Evolutionary conservation across 2,888 invertebrate species (phyloP), one percentile per base, ranked within the genome.

Genomic region (Drosophila prostipennis): DNA sequence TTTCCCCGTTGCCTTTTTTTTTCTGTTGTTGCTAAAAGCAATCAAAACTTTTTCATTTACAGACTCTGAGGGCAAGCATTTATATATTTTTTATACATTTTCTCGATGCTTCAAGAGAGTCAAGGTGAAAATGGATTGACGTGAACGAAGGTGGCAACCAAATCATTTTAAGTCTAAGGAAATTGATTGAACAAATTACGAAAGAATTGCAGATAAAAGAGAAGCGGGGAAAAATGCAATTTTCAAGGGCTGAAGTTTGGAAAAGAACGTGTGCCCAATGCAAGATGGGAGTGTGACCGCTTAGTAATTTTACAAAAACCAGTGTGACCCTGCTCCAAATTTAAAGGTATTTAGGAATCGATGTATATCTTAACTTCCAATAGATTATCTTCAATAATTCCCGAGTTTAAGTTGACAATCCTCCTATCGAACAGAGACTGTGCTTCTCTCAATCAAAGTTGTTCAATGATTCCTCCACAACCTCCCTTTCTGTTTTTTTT

Each of bases 11-110:
- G 59, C 69, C 65, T 65, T 61, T 65, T 57, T 46, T 67, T 42
- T 57, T 46, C 43, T 71, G 51, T 55, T 77, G 69, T 68, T 61
- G 46, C 52, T 70, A 77, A 74, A 74, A 74, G 75, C 79, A 77
- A 79, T 81, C 72, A 53, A 67, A 71, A 75, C 58, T 84, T 84
- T 78, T 75, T 69, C 67, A 63, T 72, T 53, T 69, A 42, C 60
- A 45, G 57, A 16, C 59, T 36, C 19, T n/a, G 6, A 39, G 45
- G 52, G 45, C 16, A 36, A n/a, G 43, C 39, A 65, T 26, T 6
- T 29, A 29, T 65, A 45, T 40, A 65, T 65, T 19, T 65, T 39
- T 39, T 63, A 23, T 23, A 65, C 6, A 65, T 19, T 43, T 14
- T 6, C 45, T 14, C 10, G 19, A 10, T 2, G 6, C 26, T 34